Conservation (phyloP, 2,888 invertebrate species). For the Stenichneumon culpator region DNA sequence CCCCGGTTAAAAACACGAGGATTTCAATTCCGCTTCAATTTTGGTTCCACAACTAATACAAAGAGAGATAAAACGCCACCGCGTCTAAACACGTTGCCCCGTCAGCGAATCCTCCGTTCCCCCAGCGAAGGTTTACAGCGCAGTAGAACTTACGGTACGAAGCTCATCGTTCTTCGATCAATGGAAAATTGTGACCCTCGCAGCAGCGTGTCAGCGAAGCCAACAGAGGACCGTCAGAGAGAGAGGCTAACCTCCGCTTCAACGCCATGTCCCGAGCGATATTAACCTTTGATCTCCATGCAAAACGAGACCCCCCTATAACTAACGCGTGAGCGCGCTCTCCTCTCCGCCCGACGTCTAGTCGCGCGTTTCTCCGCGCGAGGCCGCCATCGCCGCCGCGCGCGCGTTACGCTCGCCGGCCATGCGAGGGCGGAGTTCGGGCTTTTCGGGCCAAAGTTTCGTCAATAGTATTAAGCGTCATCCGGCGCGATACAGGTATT, state of each 20-base stretch:
- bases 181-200: conserved; percentile 54
- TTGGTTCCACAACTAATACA: not conserved
- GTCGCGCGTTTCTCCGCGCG: conserved; percentile 44
- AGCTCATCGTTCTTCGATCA: conserved; percentile 42
- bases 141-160: not conserved
- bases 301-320: conserved; percentile 66
- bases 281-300: conserved; percentile 72
- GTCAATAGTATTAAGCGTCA: conserved; percentile 27
- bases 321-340: conserved; percentile 38
- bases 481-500: conserved; percentile 5
- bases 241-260: conserved; percentile 34
- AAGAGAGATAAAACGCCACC: not conserved
- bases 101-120: not conserved
- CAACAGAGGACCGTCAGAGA: conserved; percentile 13
- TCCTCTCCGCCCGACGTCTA: conserved; percentile 11
- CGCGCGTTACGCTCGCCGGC: conserved; percentile 45
- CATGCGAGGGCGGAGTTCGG: conserved; percentile 8
- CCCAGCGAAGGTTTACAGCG: not conserved
- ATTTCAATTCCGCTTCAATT: too few species aligned
- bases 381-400: conserved; percentile 25
- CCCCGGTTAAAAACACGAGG: too few species aligned
- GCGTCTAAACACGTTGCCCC: not conserved
- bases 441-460: conserved; percentile 7
- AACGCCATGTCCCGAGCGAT: conserved; percentile 59
- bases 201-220: not conserved